Conservation (phyloP, 2,888 invertebrate genomes). For the Biston stratarius region DNA sequence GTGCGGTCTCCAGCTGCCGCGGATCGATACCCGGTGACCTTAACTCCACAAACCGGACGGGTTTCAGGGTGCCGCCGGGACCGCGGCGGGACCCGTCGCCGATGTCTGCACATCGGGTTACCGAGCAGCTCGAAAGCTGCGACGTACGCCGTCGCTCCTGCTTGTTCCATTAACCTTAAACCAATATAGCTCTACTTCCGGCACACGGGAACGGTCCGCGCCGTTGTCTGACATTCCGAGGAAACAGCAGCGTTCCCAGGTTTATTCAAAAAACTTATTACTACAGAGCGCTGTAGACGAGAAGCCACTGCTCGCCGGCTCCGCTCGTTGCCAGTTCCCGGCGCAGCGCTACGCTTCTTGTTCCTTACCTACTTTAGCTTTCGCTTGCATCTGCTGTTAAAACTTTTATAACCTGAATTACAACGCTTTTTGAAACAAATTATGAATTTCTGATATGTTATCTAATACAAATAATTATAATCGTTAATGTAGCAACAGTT, state of each 20-base stretch:
- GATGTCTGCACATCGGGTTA: neutral
- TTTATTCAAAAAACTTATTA: neutral
- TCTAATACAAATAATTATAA: too few species aligned
- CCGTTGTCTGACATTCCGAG: constrained; percentile 13
- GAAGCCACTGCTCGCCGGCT: neutral
- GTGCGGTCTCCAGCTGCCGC: constrained; percentile 72
- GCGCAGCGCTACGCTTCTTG: too few species aligned
- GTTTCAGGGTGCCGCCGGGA: constrained; percentile 45
- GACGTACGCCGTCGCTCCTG: neutral
- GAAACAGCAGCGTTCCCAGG: neutral
- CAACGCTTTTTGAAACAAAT: too few species aligned
- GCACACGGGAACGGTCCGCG: constrained; percentile 8
- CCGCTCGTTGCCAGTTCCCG: neutral
- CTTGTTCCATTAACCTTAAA: constrained; percentile 8
- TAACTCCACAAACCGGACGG: constrained; percentile 63
- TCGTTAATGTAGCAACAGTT: too few species aligned
- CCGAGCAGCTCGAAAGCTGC: neutral
- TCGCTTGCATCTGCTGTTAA: neutral
- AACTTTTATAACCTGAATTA: neutral
- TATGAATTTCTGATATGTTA: too few species aligned
- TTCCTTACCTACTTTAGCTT: neutral
- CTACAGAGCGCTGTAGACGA: neutral
- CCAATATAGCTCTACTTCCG: constrained; percentile 8
- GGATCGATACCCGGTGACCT: constrained; percentile 79
- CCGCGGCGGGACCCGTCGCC: neutral